These are phyloP conservation scores for Mactromeris polynyma DNA, from an alignment of 2,888 invertebrate species.

Conservation along the genomic window DNA sequence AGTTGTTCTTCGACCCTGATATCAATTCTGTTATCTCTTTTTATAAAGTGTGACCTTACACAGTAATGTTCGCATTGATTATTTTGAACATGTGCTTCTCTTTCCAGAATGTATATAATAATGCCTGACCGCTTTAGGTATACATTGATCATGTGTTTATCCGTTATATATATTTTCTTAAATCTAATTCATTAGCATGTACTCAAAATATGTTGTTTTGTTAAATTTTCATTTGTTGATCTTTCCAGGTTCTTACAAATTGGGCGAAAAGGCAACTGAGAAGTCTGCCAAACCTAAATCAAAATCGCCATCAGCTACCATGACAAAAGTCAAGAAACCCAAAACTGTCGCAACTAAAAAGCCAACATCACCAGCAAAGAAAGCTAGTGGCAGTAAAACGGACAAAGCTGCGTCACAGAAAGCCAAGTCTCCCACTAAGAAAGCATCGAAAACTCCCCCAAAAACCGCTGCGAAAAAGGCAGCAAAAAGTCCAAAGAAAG, in stretches of 20 bases:
- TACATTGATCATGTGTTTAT: too few species aligned
- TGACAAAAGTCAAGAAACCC: conserved; percentile 62
- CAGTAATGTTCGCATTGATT: too few species aligned
- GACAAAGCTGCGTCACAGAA: conserved; percentile 15
- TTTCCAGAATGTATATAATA: too few species aligned
- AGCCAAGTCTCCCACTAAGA: conserved; percentile 48
- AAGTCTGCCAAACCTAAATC: conserved; percentile 42
- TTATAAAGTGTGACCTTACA: too few species aligned
- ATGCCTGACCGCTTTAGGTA: too few species aligned
- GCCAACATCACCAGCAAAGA: conserved; percentile 41
- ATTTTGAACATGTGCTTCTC: too few species aligned
- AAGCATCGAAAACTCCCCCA: conserved; percentile 42
- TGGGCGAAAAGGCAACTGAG: conserved; percentile 36
- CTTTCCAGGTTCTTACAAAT: conserved; percentile 38
- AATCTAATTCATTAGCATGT: neutral
- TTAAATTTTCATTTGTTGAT: neutral
- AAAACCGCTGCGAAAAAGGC: conserved; percentile 19
- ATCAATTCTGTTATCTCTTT: too few species aligned
- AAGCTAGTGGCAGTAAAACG: neutral
- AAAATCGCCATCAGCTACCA: conserved; percentile 24
- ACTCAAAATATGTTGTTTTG: neutral
- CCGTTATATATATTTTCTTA: too few species aligned
- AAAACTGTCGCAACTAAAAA: conserved; percentile 47
- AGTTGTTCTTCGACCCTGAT: too few species aligned
- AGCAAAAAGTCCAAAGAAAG: conserved; percentile 14